Evolutionary conservation across 2,797 vertebrate species (phyloP).

Genomic region (Hybognathus amarus): DNA sequence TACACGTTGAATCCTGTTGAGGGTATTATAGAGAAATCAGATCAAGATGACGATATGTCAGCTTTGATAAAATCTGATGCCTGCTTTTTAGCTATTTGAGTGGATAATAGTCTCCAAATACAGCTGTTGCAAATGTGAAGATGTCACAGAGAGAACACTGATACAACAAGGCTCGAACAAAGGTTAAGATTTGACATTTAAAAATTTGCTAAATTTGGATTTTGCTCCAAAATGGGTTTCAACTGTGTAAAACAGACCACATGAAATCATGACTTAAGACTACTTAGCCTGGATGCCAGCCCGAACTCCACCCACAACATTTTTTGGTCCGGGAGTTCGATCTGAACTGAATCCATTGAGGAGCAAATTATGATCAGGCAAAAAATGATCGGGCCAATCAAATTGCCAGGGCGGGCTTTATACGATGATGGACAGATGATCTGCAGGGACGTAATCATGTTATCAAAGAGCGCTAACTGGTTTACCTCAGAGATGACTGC

Average conservation of each 20-base stretch:
- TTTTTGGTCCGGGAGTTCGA: too few relatives aligned
- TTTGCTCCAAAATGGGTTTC: not conserved
- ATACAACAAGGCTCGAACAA: not conserved
- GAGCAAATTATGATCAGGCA: too few relatives aligned
- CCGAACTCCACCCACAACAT: too few relatives aligned
- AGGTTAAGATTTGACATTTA: not conserved
- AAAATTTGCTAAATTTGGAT: not conserved
- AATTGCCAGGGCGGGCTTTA: too few relatives aligned
- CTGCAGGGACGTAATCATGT: too few relatives aligned
- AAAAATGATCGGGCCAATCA: too few relatives aligned
- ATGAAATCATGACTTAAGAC: not conserved
- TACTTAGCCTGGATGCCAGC: too few relatives aligned
- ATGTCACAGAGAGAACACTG: constrained; percentile 5
- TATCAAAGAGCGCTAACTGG: too few relatives aligned
- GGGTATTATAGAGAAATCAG: constrained; percentile 36
- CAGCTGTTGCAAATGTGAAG: constrained; percentile 3
- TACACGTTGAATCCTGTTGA: not conserved
- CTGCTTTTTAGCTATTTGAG: constrained; percentile 8
- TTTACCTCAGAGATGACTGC: too few relatives aligned
- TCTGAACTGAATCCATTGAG: too few relatives aligned
- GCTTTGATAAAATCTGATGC: constrained; percentile 34
- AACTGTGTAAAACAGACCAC: not conserved
- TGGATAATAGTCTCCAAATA: constrained; percentile 13
- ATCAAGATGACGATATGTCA: constrained; percentile 36
- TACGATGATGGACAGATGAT: too few relatives aligned